Base-by-base conservation (phyloP, 2,888 invertebrate genomes). In the Spisula solida region DNA sequence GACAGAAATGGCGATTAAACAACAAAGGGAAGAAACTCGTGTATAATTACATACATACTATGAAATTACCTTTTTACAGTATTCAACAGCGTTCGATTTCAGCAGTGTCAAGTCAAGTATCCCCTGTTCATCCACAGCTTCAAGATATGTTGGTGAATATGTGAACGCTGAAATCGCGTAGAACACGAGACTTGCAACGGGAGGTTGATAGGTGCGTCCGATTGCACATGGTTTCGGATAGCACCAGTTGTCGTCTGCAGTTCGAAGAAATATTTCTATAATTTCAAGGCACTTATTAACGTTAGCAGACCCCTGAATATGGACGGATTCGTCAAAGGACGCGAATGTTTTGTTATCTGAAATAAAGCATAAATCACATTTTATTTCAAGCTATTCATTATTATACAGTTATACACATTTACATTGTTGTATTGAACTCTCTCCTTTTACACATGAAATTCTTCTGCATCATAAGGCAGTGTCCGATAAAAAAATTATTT, bases 161-260 rank as follows among this genome's bases (percentile, higher is more conserved):
- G 92, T 88, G 86, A 94, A 95, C 34, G 93, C 94, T 51, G 94
- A 92, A 29, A 94, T 93, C 51, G 95, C 95, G 83, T 93, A 94
- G 90, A 95, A 95, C 14, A 87, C 88, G 56, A 88, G 92, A 66
- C 92, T 87, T 18, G 88, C 92, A 10, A 95, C 90, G 16, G 92
- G 87, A 0, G 95, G 95, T 89, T 95, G 95, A 87, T 95, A 95
- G 12, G 93, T 93, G 18, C 90, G 84, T 29, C 95, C 95, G 48
- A 96, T 95, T 41, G 95, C 95, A 92, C 96, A 96, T 8, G 96
- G 96, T 91, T 96, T 95, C 25, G 95, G 95, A 88, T 93, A 92
- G 88, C 96, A 96, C 85, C 91, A 89, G 70, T 89, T 87, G 80
- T 93, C 93, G 80, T 91, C 88, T 66, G 93, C 93, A 79, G 92